These are phyloP conservation scores for Pseudochaenichthys georgianus DNA, from an alignment of 2,797 vertebrate genomes.

Conservation along the genomic window DNA sequence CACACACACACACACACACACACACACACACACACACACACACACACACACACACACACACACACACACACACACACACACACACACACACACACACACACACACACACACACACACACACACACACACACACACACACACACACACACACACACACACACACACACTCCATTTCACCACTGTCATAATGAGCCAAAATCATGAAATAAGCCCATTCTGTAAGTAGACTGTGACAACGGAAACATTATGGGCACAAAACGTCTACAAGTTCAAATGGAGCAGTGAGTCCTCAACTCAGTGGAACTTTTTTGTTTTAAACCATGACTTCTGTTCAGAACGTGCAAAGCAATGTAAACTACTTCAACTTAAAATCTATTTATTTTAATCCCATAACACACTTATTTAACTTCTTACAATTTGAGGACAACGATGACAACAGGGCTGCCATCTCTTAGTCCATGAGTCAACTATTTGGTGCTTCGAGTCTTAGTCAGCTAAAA, in stretches of 20 bases:
- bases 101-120: constrained; percentile 33
- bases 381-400: neutral
- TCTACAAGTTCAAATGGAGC: no score
- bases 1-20: constrained; percentile 27
- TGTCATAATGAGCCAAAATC: constrained; percentile 68
- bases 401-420: neutral
- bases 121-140: no score
- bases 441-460: no score
- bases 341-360: neutral
- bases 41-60: no score
- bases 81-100: neutral
- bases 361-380: constrained; percentile 19
- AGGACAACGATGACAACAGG: neutral
- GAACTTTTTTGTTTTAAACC: constrained; percentile 17
- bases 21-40: constrained; percentile 1
- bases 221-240: constrained; percentile 70
- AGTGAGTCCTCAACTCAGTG: constrained; percentile 36
- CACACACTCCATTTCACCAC: constrained; percentile 52
- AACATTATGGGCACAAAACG: constrained; percentile 61
- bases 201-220: constrained; percentile 63
- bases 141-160: constrained; percentile 26
- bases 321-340: constrained; percentile 1
- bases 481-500: no score
- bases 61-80: no score
- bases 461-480: no score